Conservation (phyloP, 2,888 invertebrate genomes). For the Cryptus armator region DNA sequence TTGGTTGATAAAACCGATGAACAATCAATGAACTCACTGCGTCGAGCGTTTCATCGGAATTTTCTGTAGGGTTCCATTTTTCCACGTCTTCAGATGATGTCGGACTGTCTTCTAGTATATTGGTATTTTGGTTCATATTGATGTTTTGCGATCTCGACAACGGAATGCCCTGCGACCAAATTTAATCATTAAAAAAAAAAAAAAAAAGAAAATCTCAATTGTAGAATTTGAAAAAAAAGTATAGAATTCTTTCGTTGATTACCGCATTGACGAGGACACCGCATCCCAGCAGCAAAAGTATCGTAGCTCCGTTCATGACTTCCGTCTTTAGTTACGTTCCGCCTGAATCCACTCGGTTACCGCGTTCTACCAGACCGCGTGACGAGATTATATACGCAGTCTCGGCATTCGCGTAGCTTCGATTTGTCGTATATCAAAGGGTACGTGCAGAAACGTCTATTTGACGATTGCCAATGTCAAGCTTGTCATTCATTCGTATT, state of each 20-base stretch:
- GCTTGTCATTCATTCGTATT: constrained; percentile 57
- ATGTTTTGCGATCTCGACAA: neutral
- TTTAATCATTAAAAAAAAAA: constrained; percentile 6
- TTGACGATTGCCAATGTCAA: constrained; percentile 55
- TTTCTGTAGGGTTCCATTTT: too few species aligned
- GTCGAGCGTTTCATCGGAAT: neutral
- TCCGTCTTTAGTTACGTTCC: constrained; percentile 20
- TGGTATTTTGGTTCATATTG: constrained; percentile 48
- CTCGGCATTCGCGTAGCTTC: neutral
- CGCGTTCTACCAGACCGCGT: constrained; percentile 49
- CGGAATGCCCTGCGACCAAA: neutral
- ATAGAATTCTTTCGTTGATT: constrained; percentile 2
- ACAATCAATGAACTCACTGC: neutral
- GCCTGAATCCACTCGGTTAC: constrained; percentile 17
- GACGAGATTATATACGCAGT: constrained; percentile 49
- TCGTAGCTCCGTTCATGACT: constrained; percentile 54
- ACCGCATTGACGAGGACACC: constrained; percentile 56
- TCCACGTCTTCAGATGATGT: neutral
- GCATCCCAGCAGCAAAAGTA: constrained; percentile 44
- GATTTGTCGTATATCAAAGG: constrained; percentile 65
- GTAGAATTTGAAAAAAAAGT: neutral
- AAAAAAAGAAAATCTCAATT: neutral
- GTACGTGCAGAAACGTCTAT: constrained; percentile 39
- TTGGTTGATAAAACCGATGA: too few species aligned
- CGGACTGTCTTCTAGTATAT: constrained; percentile 8